Evolutionary conservation across 2,888 invertebrate genomes (phyloP), one percentile per base, ranked within the genome.

Genomic region (Seladonia tumulorum): DNA sequence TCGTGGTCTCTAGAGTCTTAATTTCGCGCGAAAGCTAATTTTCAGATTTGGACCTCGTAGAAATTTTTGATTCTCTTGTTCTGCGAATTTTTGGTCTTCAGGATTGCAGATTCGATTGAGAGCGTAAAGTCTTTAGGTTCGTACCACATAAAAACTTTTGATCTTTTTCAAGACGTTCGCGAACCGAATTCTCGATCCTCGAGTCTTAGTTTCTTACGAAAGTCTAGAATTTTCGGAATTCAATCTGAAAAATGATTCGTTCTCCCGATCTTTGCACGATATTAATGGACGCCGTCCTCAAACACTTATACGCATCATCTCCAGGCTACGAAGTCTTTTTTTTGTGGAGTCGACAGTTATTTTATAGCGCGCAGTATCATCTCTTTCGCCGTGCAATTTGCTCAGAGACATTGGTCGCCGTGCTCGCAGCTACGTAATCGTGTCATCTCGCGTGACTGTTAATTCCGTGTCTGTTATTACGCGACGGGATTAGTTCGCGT

Each of bases 401-500:
- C 35, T 35, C 8, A 8, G 35, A 10, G 10, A 22, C 66, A 18
- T 35, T 66, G 2, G 7, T 2, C 29, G 18, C 22, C 3, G 18
- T 39, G 35, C 22, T 66, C 7, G 12, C n/a, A 57, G 57, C n/a
- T 29, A 68, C 10, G 39, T 75, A 42, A 75, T 25, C 22, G 25
- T 25, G 42, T 68, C 68, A 22, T 12, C 39, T 68, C 10, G 73
- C n/a, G 60, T 47, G 35, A 14, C 53, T 39, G 22, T 70, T 79
- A 66, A 79, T 73, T 35, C 16, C 25, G 45, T 35, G 60, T n/a
- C 25, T 49, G 47, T 63, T 60, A 75, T 73, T 75, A 66, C 35
- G 29, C 57, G 47, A 68, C 35, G 29, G 35, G 12, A 75, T 86
- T 68, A 76, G 29, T 66, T 76, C 66, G 72, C 60, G 22, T 22